phyloP scores from a whole-genome alignment of 2,888 invertebrate species.

The Timandra comae region DNA sequence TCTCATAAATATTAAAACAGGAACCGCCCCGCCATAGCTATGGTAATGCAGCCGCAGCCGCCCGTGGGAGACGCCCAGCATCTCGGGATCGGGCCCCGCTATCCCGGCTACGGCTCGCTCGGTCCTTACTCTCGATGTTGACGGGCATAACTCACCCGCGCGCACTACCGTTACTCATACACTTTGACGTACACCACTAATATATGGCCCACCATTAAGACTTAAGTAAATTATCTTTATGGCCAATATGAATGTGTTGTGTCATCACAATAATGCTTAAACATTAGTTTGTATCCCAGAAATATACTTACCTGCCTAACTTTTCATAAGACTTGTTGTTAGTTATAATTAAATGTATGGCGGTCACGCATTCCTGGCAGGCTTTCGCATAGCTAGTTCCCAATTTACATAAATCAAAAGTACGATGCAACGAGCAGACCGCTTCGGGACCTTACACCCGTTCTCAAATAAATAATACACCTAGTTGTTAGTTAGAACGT shows the following conservation, averaged over 20 bases:
- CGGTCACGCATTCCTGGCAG: constrained; percentile 31
- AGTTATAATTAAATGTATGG: too few species aligned
- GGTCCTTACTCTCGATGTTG: constrained; percentile 19
- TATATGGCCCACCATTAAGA: constrained; percentile 16
- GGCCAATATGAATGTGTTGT: too few species aligned
- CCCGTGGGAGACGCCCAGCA: constrained; percentile 26
- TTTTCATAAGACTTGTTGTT: too few species aligned
- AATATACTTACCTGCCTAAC: too few species aligned
- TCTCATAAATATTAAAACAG: constrained; percentile 56
- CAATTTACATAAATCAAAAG: constrained; percentile 58
- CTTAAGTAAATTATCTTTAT: too few species aligned
- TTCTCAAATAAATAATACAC: constrained; percentile 35
- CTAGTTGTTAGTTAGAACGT: constrained; percentile 7
- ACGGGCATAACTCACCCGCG: constrained; percentile 26
- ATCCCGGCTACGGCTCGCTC: constrained; percentile 17
- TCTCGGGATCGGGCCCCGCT: constrained; percentile 4
- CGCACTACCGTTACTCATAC: constrained; percentile 36
- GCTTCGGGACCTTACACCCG: constrained; percentile 34
- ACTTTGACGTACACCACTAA: constrained; percentile 31
- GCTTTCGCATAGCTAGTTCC: constrained; percentile 34
- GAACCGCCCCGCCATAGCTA: constrained; percentile 49
- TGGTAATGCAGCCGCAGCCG: constrained; percentile 45
- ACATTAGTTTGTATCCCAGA: too few species aligned
- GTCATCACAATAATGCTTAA: too few species aligned
- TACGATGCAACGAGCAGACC: constrained; percentile 28